Evolutionary conservation across 1,140 invertebrate species (phyloP).

Genomic region (Pseudoatta argentina): DNA sequence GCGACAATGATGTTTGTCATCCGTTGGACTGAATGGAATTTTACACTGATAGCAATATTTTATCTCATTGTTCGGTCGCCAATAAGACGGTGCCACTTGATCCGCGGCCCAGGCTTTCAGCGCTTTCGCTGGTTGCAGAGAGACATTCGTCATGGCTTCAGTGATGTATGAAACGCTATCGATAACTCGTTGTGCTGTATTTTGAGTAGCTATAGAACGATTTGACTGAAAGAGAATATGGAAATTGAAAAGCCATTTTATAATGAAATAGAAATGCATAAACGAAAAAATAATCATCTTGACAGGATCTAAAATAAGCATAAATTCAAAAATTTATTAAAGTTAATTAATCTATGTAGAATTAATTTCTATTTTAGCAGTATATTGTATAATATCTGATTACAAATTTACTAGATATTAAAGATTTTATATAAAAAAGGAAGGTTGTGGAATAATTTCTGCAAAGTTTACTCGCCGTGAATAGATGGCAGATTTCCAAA

Average conservation of each 20-base stretch:
- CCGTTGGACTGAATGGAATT: constrained; percentile 85
- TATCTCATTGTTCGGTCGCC: constrained; percentile 93
- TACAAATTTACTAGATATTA: too few relatives aligned
- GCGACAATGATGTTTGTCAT: constrained; percentile 93
- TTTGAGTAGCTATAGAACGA: constrained; percentile 86
- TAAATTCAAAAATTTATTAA: background rate
- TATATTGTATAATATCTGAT: too few relatives aligned
- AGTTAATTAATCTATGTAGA: too few relatives aligned
- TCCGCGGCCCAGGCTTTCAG: constrained; percentile 92
- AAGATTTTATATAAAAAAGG: too few relatives aligned
- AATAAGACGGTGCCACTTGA: constrained; percentile 92
- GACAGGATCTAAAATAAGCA: too few relatives aligned
- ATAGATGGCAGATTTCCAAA: too few relatives aligned
- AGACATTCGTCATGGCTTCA: constrained; percentile 90
- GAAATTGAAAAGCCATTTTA: background rate
- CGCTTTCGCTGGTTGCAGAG: constrained; percentile 90
- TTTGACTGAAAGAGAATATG: constrained; percentile 74
- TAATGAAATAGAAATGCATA: background rate
- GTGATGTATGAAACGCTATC: constrained; percentile 91
- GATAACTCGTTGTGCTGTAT: constrained; percentile 91
- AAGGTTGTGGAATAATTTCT: too few relatives aligned
- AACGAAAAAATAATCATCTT: background rate
- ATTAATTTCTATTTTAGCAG: too few relatives aligned
- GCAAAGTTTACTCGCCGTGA: too few relatives aligned
- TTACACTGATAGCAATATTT: constrained; percentile 90